Conservation (phyloP, 2,113 vertebrate genomes). For the Cyphomyrus plagiostoma region DNA sequence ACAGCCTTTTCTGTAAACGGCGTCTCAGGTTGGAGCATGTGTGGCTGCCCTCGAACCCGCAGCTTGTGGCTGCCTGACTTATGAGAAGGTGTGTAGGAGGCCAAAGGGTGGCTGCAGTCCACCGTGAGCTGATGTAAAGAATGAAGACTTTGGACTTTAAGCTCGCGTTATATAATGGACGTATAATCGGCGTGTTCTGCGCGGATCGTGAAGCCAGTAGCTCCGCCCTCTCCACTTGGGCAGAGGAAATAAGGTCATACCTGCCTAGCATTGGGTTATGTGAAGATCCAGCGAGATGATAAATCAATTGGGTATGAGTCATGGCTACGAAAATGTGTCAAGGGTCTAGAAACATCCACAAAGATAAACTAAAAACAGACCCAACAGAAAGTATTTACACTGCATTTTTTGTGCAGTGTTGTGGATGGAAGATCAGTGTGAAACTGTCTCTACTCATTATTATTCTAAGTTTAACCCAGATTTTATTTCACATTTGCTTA, state of each 20-base stretch:
- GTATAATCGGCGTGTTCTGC: neutral
- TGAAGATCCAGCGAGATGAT: neutral
- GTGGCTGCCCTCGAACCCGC: neutral
- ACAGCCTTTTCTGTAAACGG: neutral
- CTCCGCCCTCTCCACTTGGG: neutral
- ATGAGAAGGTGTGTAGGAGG: neutral
- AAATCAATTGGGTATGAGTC: neutral
- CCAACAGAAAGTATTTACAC: constrained; percentile 3
- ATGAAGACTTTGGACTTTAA: neutral
- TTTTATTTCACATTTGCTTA: neutral
- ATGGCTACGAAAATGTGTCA: neutral
- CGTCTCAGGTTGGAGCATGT: neutral
- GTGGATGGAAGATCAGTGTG: neutral
- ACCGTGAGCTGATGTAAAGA: neutral
- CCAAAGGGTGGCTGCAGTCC: neutral
- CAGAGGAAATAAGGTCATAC: neutral
- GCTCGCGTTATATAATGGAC: neutral
- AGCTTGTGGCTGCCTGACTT: neutral
- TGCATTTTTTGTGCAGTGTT: neutral
- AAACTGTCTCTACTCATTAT: neutral
- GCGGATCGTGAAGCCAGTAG: neutral
- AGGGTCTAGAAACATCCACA: neutral
- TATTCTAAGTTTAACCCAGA: neutral
- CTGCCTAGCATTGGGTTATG: neutral
- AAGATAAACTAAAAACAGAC: constrained; percentile 9